phyloP scores from a whole-genome alignment of 1,140 invertebrate species.

The Bombus haemorrhoidalis region DNA sequence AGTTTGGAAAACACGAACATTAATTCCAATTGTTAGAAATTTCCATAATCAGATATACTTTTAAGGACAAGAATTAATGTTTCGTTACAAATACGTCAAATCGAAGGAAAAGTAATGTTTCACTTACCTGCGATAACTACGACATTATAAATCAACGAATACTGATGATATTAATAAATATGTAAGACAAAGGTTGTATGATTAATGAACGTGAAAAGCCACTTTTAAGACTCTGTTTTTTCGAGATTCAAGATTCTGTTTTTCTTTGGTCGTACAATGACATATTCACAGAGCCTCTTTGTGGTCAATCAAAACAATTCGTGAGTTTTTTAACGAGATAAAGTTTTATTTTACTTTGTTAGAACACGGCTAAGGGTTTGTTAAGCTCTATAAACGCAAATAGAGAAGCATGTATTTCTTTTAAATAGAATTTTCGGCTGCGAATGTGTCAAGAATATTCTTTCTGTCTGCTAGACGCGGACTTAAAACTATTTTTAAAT shows the following conservation, averaged over 20 bases:
- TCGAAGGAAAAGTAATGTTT: not conserved
- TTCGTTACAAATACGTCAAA: not conserved
- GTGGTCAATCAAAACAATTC: conserved; percentile 14
- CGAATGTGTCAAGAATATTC: not conserved
- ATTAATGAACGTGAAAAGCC: not conserved
- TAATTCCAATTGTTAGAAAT: not conserved
- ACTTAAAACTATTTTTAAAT: no score
- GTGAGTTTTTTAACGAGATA: conserved; percentile 8
- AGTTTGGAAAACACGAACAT: not conserved
- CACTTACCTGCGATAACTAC: no score
- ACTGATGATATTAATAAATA: not conserved
- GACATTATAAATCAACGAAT: not conserved
- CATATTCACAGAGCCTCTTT: not conserved
- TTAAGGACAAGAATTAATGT: not conserved
- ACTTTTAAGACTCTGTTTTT: no score
- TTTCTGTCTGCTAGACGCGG: no score
- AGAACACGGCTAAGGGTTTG: not conserved
- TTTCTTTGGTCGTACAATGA: no score
- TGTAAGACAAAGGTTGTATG: not conserved
- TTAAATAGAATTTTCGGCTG: not conserved
- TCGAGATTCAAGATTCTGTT: no score
- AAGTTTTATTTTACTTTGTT: not conserved
- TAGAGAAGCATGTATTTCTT: not conserved
- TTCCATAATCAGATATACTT: not conserved
- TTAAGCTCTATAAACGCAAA: not conserved